These are phyloP conservation scores for Drosophila rhopaloa DNA, from an alignment of 1,140 invertebrate genomes.

Conservation along the genomic window DNA sequence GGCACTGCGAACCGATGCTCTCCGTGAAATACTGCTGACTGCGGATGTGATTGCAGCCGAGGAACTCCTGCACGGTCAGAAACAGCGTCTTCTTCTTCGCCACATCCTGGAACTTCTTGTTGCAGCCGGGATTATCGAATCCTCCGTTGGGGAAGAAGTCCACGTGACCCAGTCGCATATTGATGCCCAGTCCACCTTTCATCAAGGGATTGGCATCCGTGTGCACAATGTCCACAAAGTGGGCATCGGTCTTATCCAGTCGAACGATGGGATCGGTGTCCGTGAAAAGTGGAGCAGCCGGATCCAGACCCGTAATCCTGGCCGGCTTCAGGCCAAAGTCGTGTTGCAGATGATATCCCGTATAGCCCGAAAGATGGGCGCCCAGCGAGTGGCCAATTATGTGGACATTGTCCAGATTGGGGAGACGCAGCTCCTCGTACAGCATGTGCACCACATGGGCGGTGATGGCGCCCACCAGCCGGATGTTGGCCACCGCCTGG, in stretches of 20 bases:
- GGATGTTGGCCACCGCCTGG: constrained; percentile 95
- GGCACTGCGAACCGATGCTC: constrained; percentile 91
- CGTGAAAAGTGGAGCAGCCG: constrained; percentile 96
- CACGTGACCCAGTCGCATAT: constrained; percentile 92
- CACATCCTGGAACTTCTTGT: constrained; percentile 88
- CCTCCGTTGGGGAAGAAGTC: constrained; percentile 97
- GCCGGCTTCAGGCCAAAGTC: constrained; percentile 89
- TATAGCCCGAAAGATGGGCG: constrained; percentile 93
- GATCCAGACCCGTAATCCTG: constrained; percentile 92
- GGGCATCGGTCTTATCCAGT: constrained; percentile 93
- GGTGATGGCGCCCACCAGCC: constrained; percentile 92
- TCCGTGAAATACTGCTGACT: constrained; percentile 94
- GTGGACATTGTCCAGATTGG: constrained; percentile 89
- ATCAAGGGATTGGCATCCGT: constrained; percentile 93
- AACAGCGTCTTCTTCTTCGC: constrained; percentile 87
- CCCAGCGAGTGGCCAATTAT: constrained; percentile 96
- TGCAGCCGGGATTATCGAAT: constrained; percentile 93
- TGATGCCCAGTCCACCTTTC: constrained; percentile 92
- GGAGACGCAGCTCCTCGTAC: constrained; percentile 86
- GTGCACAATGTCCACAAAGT: constrained; percentile 95
- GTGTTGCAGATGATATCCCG: constrained; percentile 89
- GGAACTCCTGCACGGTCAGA: constrained; percentile 89
- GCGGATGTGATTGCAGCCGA: constrained; percentile 94
- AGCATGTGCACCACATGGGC: constrained; percentile 89
- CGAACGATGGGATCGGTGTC: constrained; percentile 92